Conservation (phyloP, 1,140 invertebrate species). For the Leucophenga varia region DNA sequence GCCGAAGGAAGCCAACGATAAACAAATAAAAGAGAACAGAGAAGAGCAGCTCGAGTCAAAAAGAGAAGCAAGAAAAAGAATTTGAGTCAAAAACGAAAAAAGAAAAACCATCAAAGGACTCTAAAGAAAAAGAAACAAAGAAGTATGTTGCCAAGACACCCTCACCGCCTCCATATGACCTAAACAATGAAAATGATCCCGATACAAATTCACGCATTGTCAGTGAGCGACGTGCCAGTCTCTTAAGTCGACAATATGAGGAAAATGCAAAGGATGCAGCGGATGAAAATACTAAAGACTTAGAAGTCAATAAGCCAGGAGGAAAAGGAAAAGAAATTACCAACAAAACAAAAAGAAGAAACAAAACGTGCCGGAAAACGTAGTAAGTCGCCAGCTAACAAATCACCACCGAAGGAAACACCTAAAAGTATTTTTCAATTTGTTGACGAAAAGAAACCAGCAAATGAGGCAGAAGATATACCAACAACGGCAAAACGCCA, state of each 20-base stretch:
- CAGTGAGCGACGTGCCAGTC: conserved; percentile 41
- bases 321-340: conserved; percentile 4
- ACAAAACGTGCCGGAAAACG: background rate
- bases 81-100: conserved; percentile 6
- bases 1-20: conserved; percentile 16
- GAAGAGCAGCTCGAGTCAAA: conserved; percentile 2
- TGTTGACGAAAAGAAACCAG: conserved; percentile 39
- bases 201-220: conserved; percentile 48
- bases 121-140: conserved; percentile 25
- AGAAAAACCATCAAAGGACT: conserved; percentile 14
- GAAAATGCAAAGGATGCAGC: conserved; percentile 8
- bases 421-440: conserved; percentile 37
- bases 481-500: conserved; percentile 6
- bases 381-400: background rate
- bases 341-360: background rate
- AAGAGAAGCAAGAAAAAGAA: conserved; percentile 5
- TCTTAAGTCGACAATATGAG: conserved; percentile 29
- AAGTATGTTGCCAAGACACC: conserved; percentile 3
- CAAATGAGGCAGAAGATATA: conserved; percentile 13
- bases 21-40: background rate
- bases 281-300: background rate
- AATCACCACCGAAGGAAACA: conserved; percentile 8
- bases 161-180: conserved; percentile 18
- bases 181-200: conserved; percentile 40
- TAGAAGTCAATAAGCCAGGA: conserved; percentile 6